Conservation (phyloP, 2,888 invertebrate genomes). For the Tryphoninae sp. region DNA sequence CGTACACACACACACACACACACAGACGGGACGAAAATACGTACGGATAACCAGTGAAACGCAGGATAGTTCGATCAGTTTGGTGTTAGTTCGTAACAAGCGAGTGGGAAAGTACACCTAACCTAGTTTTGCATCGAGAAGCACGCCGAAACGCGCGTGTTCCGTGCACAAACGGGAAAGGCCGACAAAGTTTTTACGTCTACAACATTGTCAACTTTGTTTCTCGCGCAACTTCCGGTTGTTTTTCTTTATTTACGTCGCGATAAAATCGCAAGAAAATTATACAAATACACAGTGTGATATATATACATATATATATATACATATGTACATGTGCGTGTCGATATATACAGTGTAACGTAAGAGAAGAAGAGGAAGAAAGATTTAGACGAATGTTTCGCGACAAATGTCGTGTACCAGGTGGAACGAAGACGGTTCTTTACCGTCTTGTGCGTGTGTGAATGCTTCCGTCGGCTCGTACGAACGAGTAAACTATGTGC, state of each 20-base stretch:
- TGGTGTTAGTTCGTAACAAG: slow-evolving; percentile 42
- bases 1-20: not conserved
- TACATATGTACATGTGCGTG: slow-evolving; percentile 21
- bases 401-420: slow-evolving; percentile 69
- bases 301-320: not conserved
- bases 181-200: not conserved
- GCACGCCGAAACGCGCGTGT: slow-evolving; percentile 25
- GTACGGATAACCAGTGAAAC: slow-evolving; percentile 29
- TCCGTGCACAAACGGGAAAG: not conserved
- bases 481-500: slow-evolving; percentile 77
- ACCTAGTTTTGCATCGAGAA: slow-evolving; percentile 34
- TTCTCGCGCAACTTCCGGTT: not conserved
- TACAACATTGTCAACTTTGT: not conserved
- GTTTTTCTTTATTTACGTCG: not conserved
- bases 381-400: slow-evolving; percentile 10
- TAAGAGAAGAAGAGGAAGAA: slow-evolving; percentile 4
- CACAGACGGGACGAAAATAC: slow-evolving; percentile 9
- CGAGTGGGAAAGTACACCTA: slow-evolving; percentile 35
- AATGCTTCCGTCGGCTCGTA: slow-evolving; percentile 61
- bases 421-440: slow-evolving; percentile 68
- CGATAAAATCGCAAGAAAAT: not conserved
- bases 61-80: slow-evolving; percentile 30
- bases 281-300: not conserved
- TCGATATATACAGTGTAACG: slow-evolving; percentile 4
- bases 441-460: slow-evolving; percentile 71